Conservation (phyloP, 2,888 invertebrate species). For the Timandra comae region DNA sequence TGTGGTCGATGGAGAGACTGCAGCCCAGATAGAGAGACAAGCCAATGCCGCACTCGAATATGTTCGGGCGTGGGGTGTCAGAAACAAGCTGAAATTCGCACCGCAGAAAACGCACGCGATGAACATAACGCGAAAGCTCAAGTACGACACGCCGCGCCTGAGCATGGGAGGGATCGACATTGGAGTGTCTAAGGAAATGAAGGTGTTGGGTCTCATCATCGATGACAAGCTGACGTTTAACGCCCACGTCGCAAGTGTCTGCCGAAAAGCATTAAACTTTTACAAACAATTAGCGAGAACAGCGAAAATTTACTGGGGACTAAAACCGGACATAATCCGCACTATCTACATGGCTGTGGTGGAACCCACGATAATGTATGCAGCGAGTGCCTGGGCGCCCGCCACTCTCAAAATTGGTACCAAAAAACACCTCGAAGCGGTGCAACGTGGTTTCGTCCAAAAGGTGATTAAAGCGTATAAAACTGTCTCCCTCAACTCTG, state of each 20-base stretch:
- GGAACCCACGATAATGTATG: neutral
- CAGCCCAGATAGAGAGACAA: constrained; percentile 1
- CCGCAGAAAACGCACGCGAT: neutral
- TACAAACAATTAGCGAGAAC: too few species aligned
- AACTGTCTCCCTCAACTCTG: constrained; percentile 8
- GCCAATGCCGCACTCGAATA: constrained; percentile 15
- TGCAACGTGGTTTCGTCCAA: constrained; percentile 3
- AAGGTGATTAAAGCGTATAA: constrained; percentile 3
- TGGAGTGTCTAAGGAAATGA: neutral
- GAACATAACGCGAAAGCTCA: neutral
- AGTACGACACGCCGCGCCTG: neutral
- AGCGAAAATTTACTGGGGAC: too few species aligned
- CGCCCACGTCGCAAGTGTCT: neutral
- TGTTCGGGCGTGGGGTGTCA: constrained; percentile 7
- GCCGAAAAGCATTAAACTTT: too few species aligned
- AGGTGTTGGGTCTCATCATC: neutral
- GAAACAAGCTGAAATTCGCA: constrained; percentile 4
- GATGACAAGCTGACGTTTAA: neutral
- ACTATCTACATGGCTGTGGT: neutral
- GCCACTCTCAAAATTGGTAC: neutral
- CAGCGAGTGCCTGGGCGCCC: constrained; percentile 4
- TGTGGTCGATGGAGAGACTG: constrained; percentile 8
- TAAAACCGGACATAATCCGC: too few species aligned
- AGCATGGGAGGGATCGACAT: neutral
- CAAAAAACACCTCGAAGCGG: neutral